Base-by-base conservation (phyloP, 2,888 invertebrate species). In the Bellardia bayeri region DNA sequence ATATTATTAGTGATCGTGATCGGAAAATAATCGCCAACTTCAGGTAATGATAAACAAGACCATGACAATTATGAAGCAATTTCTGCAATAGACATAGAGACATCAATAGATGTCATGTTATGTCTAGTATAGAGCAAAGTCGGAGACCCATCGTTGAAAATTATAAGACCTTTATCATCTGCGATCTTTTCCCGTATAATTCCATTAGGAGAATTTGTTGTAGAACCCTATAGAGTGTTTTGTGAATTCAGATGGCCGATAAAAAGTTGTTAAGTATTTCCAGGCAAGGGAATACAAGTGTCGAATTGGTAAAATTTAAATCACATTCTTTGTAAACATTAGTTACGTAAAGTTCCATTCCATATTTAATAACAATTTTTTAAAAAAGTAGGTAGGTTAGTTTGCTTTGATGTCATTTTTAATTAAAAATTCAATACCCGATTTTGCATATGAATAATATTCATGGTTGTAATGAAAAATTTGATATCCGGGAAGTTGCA, bases 1-100 rank as follows among this genome's bases (percentile, higher is more conserved):
- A n/a, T n/a, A n/a, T n/a, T n/a, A n/a, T n/a, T n/a, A n/a, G n/a
- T n/a, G n/a, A n/a, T n/a, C n/a, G n/a, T n/a, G n/a, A n/a, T n/a
- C n/a, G n/a, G n/a, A n/a, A n/a, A n/a, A n/a, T n/a, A n/a, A n/a
- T n/a, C n/a, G n/a, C n/a, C 54, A 14, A 49, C 56, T 1, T 78
- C 66, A 8, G 68, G 68, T 14, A 79, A 37, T 11, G 40, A 30
- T 49, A 76, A 23, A 54, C 64, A 49, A 16, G n/a, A n/a, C 76
- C 54, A 76, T 7, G 51, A 6, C 13, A 76, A 40, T n/a, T 3
- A 6, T 3, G 37, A 30, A 9, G 75, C 75, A 45, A 75, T 13
- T 6, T 61, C 42, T 7, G 16, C 14, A 51, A 51, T 64, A n/a
- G 14, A 7, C 74, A 61, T 61, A 3, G 74, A 30, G 14, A 74